Conservation (phyloP, 2,888 invertebrate genomes). For the Megalurothrips usitatus region DNA sequence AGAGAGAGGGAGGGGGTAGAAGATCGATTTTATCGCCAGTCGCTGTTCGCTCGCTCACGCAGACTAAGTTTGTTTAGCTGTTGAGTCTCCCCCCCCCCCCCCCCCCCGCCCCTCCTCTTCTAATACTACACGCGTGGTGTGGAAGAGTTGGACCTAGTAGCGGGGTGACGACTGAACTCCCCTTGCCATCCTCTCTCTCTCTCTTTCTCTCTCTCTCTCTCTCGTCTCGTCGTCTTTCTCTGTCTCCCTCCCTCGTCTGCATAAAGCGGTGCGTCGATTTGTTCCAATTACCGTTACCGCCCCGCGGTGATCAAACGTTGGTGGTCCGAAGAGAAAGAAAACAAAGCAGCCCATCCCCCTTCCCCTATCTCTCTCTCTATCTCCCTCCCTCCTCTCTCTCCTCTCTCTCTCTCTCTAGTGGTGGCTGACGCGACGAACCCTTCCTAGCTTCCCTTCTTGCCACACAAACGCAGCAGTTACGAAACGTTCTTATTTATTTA, state of each 20-base stretch:
- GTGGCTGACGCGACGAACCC: too few relatives aligned
- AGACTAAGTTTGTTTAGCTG: constrained; percentile 5
- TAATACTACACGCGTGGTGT: neutral
- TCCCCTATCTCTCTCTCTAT: neutral
- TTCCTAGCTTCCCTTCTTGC: too few relatives aligned
- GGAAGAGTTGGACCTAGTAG: neutral
- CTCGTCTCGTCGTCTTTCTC: too few relatives aligned
- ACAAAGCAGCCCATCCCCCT: neutral
- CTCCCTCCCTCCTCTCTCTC: neutral
- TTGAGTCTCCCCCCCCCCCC: neutral
- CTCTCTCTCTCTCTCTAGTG: neutral
- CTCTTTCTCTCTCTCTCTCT: too few relatives aligned
- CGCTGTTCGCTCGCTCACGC: neutral
- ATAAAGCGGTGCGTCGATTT: too few relatives aligned
- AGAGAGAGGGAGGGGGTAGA: neutral
- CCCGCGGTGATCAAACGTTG: neutral
- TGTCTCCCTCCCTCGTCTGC: too few relatives aligned
- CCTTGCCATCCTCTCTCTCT: too few relatives aligned
- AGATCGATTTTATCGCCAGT: neutral
- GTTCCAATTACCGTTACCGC: neutral
- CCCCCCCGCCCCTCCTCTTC: neutral
- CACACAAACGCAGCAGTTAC: too few relatives aligned
- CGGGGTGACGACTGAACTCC: too few relatives aligned
- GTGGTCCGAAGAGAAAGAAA: neutral
- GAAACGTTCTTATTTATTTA: too few relatives aligned